Evolutionary conservation across 2,888 invertebrate species (phyloP).

Genomic region (Frankliniella fusca): DNA sequence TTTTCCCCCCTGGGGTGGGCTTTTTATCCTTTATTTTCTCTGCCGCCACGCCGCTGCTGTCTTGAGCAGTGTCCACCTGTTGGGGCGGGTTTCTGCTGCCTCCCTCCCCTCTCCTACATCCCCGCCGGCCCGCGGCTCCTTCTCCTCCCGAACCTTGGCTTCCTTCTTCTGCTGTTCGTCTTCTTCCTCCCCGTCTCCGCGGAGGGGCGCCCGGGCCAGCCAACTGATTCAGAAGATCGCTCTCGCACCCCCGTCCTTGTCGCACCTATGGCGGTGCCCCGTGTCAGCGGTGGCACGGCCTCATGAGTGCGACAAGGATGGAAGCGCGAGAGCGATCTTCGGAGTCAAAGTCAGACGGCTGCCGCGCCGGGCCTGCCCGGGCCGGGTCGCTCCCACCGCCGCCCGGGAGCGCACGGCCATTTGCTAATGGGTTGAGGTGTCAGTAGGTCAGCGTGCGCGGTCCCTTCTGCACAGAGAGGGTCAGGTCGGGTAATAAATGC

Average conservation of each 20-base stretch:
- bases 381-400: too few relatives aligned
- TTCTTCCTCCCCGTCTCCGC: not conserved
- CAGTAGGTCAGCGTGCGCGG: not conserved
- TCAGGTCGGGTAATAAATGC: too few relatives aligned
- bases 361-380: too few relatives aligned
- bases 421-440: not conserved
- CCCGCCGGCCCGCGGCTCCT: conserved; percentile 8
- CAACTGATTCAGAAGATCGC: too few relatives aligned
- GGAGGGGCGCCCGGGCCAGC: not conserved
- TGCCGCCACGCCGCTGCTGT: not conserved
- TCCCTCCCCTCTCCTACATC: conserved; percentile 18
- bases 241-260: too few relatives aligned
- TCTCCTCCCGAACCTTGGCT: conserved; percentile 30
- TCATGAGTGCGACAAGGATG: too few relatives aligned
- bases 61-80: conserved; percentile 32
- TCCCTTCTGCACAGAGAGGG: too few relatives aligned
- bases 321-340: too few relatives aligned
- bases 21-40: conserved; percentile 9
- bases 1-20: too few relatives aligned
- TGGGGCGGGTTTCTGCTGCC: conserved; percentile 31
- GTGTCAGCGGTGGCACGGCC: too few relatives aligned
- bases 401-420: not conserved
- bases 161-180: conserved; percentile 37
- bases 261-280: too few relatives aligned
- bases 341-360: too few relatives aligned